Conservation (phyloP, 2,113 vertebrate genomes). For the Chionomys nivalis region DNA sequence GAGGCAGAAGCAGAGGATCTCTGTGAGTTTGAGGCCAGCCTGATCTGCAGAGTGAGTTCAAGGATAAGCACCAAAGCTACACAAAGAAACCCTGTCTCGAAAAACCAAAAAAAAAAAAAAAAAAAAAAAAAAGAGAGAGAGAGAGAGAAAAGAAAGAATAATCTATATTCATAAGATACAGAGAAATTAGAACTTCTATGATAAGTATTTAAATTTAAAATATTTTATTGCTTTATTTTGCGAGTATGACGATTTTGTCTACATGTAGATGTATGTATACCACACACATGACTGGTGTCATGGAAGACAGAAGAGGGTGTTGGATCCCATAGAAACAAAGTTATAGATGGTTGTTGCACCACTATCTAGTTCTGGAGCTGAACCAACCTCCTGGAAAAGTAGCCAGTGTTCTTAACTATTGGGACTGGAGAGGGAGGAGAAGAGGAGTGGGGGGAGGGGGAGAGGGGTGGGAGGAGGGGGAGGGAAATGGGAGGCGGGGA, state of each 20-base stretch:
- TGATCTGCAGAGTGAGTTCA: too few species aligned
- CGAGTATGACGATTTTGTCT: not conserved
- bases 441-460: too few species aligned
- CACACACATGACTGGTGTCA: not conserved
- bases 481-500: too few species aligned
- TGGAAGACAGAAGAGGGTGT: not conserved
- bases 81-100: too few species aligned
- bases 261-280: not conserved
- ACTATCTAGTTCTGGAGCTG: not conserved
- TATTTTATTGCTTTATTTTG: not conserved
- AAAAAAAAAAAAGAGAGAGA: too few species aligned
- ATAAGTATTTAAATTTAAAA: not conserved
- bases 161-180: not conserved
- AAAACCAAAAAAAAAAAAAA: too few species aligned
- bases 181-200: not conserved
- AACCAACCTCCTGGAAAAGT: not conserved
- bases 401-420: not conserved
- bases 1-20: too few species aligned
- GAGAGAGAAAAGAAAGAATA: not conserved
- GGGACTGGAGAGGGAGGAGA: too few species aligned
- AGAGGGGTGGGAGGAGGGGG: too few species aligned
- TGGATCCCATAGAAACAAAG: not conserved
- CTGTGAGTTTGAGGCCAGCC: too few species aligned
- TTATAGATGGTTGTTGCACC: not conserved
- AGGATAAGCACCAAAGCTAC: too few species aligned